A percentile compares a stretch with the other conserved stretches of the same genome.
Conservation (phyloP, 2,888 invertebrate species). For the Microctonus aethiopoides region DNA sequence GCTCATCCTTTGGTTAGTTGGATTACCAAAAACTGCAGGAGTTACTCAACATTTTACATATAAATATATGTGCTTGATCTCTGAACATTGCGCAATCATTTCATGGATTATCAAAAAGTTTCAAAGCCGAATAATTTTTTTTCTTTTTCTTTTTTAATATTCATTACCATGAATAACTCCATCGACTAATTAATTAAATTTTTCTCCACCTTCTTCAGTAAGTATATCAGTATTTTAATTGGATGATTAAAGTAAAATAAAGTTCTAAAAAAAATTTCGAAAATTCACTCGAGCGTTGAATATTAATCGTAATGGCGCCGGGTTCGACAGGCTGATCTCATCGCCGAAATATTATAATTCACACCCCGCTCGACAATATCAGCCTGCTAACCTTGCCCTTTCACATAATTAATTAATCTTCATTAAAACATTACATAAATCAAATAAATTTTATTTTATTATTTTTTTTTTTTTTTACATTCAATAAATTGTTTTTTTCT, state of each 20-base stretch:
- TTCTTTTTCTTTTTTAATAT: too few species aligned
- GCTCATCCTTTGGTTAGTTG: slow-evolving; percentile 21
- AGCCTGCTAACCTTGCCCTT: slow-evolving; percentile 67
- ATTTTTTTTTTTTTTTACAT: too few species aligned
- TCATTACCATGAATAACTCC: too few species aligned
- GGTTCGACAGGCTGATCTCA: slow-evolving; percentile 68
- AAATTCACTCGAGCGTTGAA: background rate
- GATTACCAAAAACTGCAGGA: slow-evolving; percentile 19
- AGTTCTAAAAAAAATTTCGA: too few species aligned
- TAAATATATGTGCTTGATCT: background rate
- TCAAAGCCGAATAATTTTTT: too few species aligned
- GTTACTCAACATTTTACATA: background rate
- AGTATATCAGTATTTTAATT: background rate
- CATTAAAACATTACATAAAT: too few species aligned
- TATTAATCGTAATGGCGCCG: slow-evolving; percentile 59
- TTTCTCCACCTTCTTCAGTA: background rate
- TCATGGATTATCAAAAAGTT: background rate
- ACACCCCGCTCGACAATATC: slow-evolving; percentile 67
- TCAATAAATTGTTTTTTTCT: too few species aligned
- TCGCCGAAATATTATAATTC: slow-evolving; percentile 65
- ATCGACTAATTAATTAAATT: background rate
- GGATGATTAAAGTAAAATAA: too few species aligned
- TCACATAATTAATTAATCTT: background rate
- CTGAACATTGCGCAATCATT: background rate
- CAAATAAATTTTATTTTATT: background rate